Percentiles rank a stretch among this genome's conserved stretches.
phyloP scores from a whole-genome alignment of 2,888 invertebrate genomes.

The Watsonalla cultraria region DNA sequence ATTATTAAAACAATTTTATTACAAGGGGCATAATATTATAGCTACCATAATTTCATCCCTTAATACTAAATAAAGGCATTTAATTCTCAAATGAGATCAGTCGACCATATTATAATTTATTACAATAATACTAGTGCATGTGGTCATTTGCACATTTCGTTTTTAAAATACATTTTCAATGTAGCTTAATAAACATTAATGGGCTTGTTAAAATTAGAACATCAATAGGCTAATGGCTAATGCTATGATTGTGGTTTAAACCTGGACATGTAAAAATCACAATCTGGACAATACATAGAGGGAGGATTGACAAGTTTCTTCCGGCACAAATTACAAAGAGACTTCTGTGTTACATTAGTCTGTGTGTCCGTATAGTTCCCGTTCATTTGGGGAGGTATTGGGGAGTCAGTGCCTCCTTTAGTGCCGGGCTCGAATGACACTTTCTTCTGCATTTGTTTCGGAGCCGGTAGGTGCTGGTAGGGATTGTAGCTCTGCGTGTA shows the following conservation, averaged over 20 bases:
- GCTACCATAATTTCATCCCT: background rate
- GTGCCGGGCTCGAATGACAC: conserved; percentile 87
- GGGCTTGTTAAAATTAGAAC: conserved; percentile 13
- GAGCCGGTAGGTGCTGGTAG: conserved; percentile 81
- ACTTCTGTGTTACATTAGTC: conserved; percentile 69
- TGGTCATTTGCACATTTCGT: conserved; percentile 4
- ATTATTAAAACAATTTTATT: background rate
- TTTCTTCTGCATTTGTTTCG: conserved; percentile 83
- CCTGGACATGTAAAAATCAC: conserved; percentile 94
- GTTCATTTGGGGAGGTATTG: conserved; percentile 60
- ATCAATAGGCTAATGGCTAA: conserved; percentile 10
- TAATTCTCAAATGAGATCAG: conserved; percentile 64
- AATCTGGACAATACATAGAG: conserved; percentile 91
- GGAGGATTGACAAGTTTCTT: conserved; percentile 89
- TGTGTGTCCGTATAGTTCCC: conserved; percentile 50
- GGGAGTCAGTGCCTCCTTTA: conserved; percentile 80
- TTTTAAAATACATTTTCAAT: conserved; percentile 3
- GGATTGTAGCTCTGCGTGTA: conserved; percentile 68
- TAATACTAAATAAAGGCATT: conserved; percentile 11
- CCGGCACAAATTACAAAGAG: conserved; percentile 91
- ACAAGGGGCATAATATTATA: background rate
- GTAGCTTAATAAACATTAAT: conserved; percentile 13
- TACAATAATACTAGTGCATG: conserved; percentile 1
- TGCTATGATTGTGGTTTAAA: conserved; percentile 83
- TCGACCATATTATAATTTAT: conserved; percentile 28